Evolutionary conservation across 92 coral and sea anemone species (phyloP).

Genomic region (Epizoanthus fatuus): DNA sequence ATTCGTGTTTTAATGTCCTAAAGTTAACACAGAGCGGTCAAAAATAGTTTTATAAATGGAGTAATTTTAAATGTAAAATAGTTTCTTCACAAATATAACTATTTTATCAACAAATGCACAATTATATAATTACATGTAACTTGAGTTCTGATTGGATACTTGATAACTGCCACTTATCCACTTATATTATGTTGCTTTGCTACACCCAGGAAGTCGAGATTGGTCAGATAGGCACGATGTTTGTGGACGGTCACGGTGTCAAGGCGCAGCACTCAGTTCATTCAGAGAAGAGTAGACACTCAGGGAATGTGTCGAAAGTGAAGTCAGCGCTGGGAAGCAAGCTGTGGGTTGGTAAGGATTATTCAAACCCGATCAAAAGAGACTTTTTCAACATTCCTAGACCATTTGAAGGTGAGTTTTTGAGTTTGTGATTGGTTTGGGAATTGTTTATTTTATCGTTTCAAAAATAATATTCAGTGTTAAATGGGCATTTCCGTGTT

Average conservation of each 20-base stretch:
- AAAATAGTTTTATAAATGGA: too few species aligned
- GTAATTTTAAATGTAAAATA: too few species aligned
- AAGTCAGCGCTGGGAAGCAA: slow-evolving; percentile 60
- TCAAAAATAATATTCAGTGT: too few species aligned
- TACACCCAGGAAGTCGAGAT: slow-evolving; percentile 79
- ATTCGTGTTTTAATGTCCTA: too few species aligned
- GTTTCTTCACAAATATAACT: too few species aligned
- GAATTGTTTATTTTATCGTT: not conserved
- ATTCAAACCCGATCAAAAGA: slow-evolving; percentile 92
- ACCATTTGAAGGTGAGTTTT: slow-evolving; percentile 83
- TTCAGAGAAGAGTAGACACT: slow-evolving; percentile 11
- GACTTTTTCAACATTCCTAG: slow-evolving; percentile 87
- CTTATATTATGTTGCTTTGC: not conserved
- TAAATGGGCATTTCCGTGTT: too few species aligned
- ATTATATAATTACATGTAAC: too few species aligned
- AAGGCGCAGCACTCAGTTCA: slow-evolving; percentile 33
- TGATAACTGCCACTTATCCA: too few species aligned
- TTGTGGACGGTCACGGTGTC: slow-evolving; percentile 75
- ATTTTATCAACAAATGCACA: too few species aligned
- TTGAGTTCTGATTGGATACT: too few species aligned
- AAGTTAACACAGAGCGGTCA: too few species aligned
- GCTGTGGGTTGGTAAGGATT: slow-evolving; percentile 97
- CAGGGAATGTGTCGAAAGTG: slow-evolving; percentile 22
- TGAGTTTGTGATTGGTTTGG: not conserved
- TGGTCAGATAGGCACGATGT: slow-evolving; percentile 81